Evolutionary conservation across 2,888 invertebrate genomes (phyloP), one percentile per base, ranked within the genome.

Genomic region (Chaetogeoica ovagalla): DNA sequence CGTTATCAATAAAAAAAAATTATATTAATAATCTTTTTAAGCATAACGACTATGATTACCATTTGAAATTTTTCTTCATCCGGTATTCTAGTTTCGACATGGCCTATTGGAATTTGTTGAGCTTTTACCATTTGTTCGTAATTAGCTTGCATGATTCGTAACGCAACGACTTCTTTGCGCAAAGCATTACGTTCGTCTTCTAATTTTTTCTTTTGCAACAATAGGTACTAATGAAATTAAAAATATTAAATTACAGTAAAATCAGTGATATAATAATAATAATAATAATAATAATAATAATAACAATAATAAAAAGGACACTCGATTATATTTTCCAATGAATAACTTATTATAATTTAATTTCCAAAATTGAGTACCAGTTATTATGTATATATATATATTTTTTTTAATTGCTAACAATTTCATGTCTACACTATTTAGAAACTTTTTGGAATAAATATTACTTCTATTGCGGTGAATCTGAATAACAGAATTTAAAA

Each of bases 41-140:
- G 15, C 43, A 63, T 8, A 63, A 73, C 43, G 43, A 7, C 43
- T 62, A 62, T 65, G 57, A 55, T 75, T 88, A 97, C 96, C 89
- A 98, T 95, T 90, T 95, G 93, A 87, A 98, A 98, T 87, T 98
- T 98, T 66, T 95, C 92, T 87, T 97, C 96, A 86, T 98, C 97
- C 0, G 96, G 94, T 66, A 98, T 91, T 84, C 95, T 90, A 85
- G 93, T 93, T 86, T 95, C 95, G 72, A 94, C 92, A 59, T 94
- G 93, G 0, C 94, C 94, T 0, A 95, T 94, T 83, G 95, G 94
- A 6, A 93, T 93, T 85, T 97, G 96, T 86, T 98, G 97, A 8
- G 96, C 95, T 87, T 96, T 96, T 21, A 98, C 94, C 85, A 98
- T 96, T 86, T 96, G 95, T 85, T 98, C 97, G 85, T 97, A 97